These are phyloP conservation scores for Catharus ustulatus DNA, from an alignment of 2,797 vertebrate species.

Conservation along the genomic window DNA sequence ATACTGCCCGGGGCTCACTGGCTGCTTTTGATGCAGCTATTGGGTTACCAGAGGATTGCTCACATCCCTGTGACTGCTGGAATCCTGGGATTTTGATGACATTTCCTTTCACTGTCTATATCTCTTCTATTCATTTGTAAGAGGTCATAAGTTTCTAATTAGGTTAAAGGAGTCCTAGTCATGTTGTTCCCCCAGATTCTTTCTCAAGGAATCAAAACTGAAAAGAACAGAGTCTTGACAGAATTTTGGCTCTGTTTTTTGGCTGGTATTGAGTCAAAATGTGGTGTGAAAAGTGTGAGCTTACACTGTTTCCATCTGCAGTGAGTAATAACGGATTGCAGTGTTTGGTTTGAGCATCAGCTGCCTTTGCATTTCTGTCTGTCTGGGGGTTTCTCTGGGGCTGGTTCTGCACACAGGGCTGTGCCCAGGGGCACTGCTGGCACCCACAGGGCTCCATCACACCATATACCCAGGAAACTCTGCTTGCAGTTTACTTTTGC, in stretches of 20 bases:
- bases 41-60: neutral
- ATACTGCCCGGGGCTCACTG: neutral
- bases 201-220: conserved; percentile 37
- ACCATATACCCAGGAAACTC: too few relatives aligned
- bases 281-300: conserved; percentile 11
- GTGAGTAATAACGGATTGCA: neutral
- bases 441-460: neutral
- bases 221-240: conserved; percentile 42
- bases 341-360: neutral
- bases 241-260: conserved; percentile 62
- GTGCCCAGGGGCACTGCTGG: neutral
- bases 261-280: conserved; percentile 64
- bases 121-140: conserved; percentile 53
- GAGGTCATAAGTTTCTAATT: conserved; percentile 46
- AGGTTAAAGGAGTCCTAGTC: conserved; percentile 42
- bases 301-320: conserved; percentile 28
- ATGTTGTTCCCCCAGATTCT: conserved; percentile 45
- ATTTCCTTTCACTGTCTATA: conserved; percentile 53
- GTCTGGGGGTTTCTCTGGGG: neutral
- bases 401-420: neutral
- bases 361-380: neutral
- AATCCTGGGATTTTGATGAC: conserved; percentile 53
- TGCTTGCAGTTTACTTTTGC: too few relatives aligned
- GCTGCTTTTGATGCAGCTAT: neutral
- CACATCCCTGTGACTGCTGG: neutral